Evolutionary conservation across 2,888 invertebrate species (phyloP).

Genomic region (Nezara viridula): DNA sequence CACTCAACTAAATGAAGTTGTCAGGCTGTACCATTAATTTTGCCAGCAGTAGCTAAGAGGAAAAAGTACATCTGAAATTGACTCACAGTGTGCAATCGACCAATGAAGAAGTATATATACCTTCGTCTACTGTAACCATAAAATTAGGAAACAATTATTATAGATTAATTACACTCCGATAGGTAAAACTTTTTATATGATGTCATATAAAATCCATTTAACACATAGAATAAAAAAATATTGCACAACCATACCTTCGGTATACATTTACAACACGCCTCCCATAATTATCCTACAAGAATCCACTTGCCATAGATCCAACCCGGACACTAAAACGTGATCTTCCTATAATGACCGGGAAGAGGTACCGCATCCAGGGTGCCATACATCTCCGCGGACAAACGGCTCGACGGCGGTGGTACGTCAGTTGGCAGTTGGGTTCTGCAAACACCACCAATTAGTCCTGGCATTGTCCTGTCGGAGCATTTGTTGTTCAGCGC

Average conservation of each 20-base stretch:
- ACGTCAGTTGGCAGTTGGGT: neutral
- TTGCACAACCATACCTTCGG: too few relatives aligned
- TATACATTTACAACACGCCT: neutral
- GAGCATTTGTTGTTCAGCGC: constrained; percentile 7
- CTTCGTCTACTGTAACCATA: too few relatives aligned
- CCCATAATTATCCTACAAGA: neutral
- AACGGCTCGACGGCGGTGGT: constrained; percentile 16
- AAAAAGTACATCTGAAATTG: neutral
- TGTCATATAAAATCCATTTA: too few relatives aligned
- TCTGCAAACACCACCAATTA: neutral
- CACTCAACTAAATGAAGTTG: neutral
- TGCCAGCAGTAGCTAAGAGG: neutral
- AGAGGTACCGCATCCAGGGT: neutral
- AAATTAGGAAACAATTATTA: too few relatives aligned
- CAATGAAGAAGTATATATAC: neutral
- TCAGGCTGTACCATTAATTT: neutral
- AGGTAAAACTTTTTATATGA: too few relatives aligned
- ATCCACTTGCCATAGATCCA: constrained; percentile 9
- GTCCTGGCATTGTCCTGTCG: constrained; percentile 32
- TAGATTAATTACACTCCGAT: too few relatives aligned
- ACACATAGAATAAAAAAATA: too few relatives aligned
- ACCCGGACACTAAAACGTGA: constrained; percentile 38
- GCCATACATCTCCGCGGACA: neutral
- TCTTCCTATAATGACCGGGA: constrained; percentile 38
- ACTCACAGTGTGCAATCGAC: neutral